Evolutionary conservation across 2,888 invertebrate species (phyloP).

Genomic region (Zootermopsis nevadensis): DNA sequence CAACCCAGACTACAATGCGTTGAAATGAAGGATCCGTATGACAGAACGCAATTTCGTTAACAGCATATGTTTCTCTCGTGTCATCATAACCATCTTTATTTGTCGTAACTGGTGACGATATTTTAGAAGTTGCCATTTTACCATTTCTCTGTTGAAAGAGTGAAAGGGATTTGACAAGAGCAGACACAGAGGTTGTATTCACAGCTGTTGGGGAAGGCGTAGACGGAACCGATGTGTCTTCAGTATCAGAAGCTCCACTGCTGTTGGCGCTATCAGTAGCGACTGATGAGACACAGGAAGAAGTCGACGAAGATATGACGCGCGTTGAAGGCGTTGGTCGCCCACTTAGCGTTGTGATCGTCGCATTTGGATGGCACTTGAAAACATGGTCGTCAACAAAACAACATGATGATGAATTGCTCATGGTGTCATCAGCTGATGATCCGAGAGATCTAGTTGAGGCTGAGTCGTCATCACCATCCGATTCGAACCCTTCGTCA

Average conservation of each 20-base stretch:
- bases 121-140: conserved; percentile 12
- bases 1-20: conserved; percentile 58
- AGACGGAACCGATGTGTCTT: conserved; percentile 51
- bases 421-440: conserved; percentile 53
- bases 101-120: not conserved
- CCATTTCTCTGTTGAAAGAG: conserved; percentile 46
- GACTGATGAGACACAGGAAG: conserved; percentile 42
- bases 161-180: conserved; percentile 45
- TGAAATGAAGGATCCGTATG: conserved; percentile 58
- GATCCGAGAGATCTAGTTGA: conserved; percentile 53
- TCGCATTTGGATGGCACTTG: conserved; percentile 48
- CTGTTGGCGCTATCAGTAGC: conserved; percentile 57
- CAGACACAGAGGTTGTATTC: conserved; percentile 25
- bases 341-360: conserved; percentile 33
- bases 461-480: conserved; percentile 58
- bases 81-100: conserved; percentile 5
- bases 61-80: conserved; percentile 53
- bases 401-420: conserved; percentile 53
- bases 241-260: conserved; percentile 57
- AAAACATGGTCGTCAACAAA: conserved; percentile 53
- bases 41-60: conserved; percentile 59
- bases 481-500: conserved; percentile 67
- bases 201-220: conserved; percentile 36
- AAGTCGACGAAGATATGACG: conserved; percentile 39
- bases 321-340: conserved; percentile 44